phyloP scores from a whole-genome alignment of 2,888 invertebrate genomes.

The Actias luna region DNA sequence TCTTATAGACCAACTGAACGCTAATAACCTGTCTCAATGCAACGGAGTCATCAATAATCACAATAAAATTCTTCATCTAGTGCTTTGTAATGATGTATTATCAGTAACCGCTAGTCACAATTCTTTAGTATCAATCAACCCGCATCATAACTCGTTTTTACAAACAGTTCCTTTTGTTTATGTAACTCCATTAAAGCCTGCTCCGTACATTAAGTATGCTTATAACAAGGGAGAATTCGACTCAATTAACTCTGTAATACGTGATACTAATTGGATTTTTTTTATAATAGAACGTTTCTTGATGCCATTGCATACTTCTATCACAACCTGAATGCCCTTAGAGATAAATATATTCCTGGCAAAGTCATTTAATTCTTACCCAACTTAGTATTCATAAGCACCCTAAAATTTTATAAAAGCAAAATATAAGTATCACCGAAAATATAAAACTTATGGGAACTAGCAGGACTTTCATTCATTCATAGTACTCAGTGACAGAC shows the following conservation, averaged over 20 bases:
- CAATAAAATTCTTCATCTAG: no score
- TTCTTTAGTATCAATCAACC: constrained; percentile 15
- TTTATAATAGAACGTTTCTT: constrained; percentile 1
- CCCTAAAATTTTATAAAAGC: constrained; percentile 22
- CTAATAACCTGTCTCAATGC: no score
- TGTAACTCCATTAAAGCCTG: neutral
- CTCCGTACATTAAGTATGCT: constrained; percentile 7
- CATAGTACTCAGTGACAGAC: constrained; percentile 10
- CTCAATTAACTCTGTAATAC: constrained; percentile 11
- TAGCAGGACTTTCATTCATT: constrained; percentile 16
- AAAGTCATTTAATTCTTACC: constrained; percentile 15
- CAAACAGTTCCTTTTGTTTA: constrained; percentile 4
- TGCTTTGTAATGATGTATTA: no score
- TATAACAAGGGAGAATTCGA: constrained; percentile 15
- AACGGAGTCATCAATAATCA: no score
- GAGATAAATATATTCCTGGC: constrained; percentile 11
- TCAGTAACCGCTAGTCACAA: no score
- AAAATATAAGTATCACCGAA: constrained; percentile 20
- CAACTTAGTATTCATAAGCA: constrained; percentile 17
- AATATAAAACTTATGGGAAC: constrained; percentile 19
- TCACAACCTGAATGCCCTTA: constrained; percentile 1
- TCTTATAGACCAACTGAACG: constrained; percentile 2
- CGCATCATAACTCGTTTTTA: constrained; percentile 13
- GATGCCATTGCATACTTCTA: constrained; percentile 18
- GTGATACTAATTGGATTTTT: constrained; percentile 13